Base-by-base conservation (phyloP, 2,888 invertebrate species). In the Chelonus formosanus region DNA sequence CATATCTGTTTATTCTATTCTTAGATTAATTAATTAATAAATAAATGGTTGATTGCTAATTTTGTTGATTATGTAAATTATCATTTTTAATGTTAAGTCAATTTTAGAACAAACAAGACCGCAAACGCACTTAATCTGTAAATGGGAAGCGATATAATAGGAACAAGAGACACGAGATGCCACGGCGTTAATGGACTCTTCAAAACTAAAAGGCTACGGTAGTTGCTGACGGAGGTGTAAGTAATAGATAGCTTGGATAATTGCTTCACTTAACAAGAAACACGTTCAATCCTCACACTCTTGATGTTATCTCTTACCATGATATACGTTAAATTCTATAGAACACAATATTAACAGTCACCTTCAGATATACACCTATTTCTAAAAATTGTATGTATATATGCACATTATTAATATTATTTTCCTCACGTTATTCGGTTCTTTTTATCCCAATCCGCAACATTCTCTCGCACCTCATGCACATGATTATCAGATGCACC, bases 261-360 rank as follows among this genome's bases (percentile, higher is more conserved):
- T 83, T 83, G 82, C 82, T 80, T 83, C 82, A 83, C 82, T 83
- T 82, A 82, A 81, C 81, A 81, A 80, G 80, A 83, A 83, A 83
- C 83, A 83, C 83, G 73, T 73, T 73, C 69, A 67, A 71, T 67
- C 71, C 64, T 64, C 57, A 59, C 67, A 53, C 55, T 31, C 34
- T 34, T 47, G 43, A 40, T 47, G 35, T 63, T 40, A 36, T 52
- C 43, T 32, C 48, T 10, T 60, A 54, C 56, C 34, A 44, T 31
- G 35, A 43, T 52, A 45, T 35, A 44, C 63, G 57, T 59, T 44
- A 50, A 32, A 63, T 31, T 10, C 55, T 44, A 55, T 63, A 56
- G 62, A 32, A 36, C 52, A 52, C 47, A 32, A 34, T 52, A 52
- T 52, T 52, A 52, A 52, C 52, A 52, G 52, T 52, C 52, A 52